Conservation (phyloP, 35 echinoderm and acorn worm genomes). For the Heliocidaris tuberculata region DNA sequence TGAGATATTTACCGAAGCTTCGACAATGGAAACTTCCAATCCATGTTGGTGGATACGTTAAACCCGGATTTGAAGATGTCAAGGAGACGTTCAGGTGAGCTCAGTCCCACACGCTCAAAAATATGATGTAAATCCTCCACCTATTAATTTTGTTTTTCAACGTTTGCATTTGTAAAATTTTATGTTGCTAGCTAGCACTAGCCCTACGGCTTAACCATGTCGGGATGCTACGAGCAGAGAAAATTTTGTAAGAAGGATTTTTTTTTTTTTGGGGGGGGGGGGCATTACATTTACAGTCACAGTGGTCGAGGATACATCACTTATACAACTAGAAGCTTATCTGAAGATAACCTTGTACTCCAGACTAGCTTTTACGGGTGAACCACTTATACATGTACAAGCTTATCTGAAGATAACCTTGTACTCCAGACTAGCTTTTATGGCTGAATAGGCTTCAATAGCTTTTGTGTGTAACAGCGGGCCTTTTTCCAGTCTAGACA, state of each 20-base stretch:
- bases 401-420: too few relatives aligned
- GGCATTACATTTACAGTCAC: too few relatives aligned
- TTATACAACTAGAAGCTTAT: too few relatives aligned
- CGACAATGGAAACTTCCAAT: neutral
- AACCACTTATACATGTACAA: too few relatives aligned
- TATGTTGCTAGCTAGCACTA: neutral
- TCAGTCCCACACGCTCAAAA: neutral
- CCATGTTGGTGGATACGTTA: conserved; percentile 28
- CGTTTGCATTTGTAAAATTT: neutral
- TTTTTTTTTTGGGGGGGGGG: neutral
- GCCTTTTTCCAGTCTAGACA: too few relatives aligned
- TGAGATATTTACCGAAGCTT: neutral
- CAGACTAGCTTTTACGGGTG: too few relatives aligned
- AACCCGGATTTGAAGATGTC: conserved; percentile 52
- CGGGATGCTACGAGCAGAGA: neutral
- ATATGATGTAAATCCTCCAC: neutral
- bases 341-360: too few relatives aligned
- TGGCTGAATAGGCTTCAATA: too few relatives aligned
- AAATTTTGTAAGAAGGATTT: neutral
- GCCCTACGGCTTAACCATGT: neutral
- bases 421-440: too few relatives aligned
- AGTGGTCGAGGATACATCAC: too few relatives aligned
- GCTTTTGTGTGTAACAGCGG: too few relatives aligned
- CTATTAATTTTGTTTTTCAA: neutral
- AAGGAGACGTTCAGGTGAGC: conserved; percentile 45